phyloP scores from a whole-genome alignment of 2,888 invertebrate species.

The Cyrtodaria siliqua region DNA sequence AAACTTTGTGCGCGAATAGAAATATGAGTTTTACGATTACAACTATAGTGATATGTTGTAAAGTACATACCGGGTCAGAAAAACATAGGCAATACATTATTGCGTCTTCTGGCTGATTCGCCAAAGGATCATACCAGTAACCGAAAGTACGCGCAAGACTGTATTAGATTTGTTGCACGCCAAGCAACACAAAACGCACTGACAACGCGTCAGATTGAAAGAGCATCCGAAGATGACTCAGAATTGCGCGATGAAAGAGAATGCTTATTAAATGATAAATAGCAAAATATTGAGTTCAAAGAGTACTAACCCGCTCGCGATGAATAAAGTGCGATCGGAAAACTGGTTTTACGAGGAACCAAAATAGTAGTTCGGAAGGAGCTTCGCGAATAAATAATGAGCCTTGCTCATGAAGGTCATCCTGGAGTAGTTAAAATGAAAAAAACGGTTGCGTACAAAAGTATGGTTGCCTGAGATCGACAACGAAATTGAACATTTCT shows the following conservation, averaged over 20 bases:
- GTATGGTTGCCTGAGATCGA: slow-evolving; percentile 62
- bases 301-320: slow-evolving; percentile 25
- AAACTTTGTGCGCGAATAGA: slow-evolving; percentile 72
- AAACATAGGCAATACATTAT: slow-evolving; percentile 55
- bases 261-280: slow-evolving; percentile 7
- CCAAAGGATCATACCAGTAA: neutral
- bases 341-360: slow-evolving; percentile 50
- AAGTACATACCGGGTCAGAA: slow-evolving; percentile 37
- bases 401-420: slow-evolving; percentile 48
- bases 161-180: slow-evolving; percentile 33
- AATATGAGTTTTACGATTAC: slow-evolving; percentile 70
- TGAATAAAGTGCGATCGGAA: slow-evolving; percentile 37
- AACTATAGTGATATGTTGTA: slow-evolving; percentile 52
- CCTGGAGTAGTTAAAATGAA: slow-evolving; percentile 51
- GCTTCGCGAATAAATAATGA: slow-evolving; percentile 40
- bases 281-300: neutral
- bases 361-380: slow-evolving; percentile 28
- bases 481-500: slow-evolving; percentile 15
- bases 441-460: slow-evolving; percentile 23
- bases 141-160: slow-evolving; percentile 17
- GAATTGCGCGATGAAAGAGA: slow-evolving; percentile 23
- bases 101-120: slow-evolving; percentile 24
- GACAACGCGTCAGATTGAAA: slow-evolving; percentile 50
- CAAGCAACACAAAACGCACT: slow-evolving; percentile 46
- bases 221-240: slow-evolving; percentile 29